Base-by-base conservation (phyloP, 2,888 invertebrate genomes). In the Lasioglossum lativentre region DNA sequence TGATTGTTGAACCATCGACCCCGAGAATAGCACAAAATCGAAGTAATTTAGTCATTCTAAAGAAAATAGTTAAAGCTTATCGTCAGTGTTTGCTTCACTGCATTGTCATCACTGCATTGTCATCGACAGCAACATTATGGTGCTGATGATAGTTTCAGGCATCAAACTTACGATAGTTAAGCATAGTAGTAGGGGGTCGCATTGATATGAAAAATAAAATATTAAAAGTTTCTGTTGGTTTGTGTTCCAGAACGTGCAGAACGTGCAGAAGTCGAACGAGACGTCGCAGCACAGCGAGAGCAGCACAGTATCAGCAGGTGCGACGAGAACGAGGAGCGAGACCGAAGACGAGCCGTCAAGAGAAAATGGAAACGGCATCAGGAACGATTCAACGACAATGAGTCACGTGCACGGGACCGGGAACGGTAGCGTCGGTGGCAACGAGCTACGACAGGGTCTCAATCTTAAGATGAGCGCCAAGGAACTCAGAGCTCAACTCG, bases 381-480 rank as follows among this genome's bases (percentile, higher is more conserved):
- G 89, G 75, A 90, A 91, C 72, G 91, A 91, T 52, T 34, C 77
- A 42, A 59, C 73, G 63, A 74, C 75, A 72, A 56, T 74, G 47
- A 76, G 76, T 68, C 68, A 84, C 72, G 75, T 83, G 75, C 80
- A 85, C 59, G 77, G 80, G 38, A 82, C 73, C 30, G 80, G 71
- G 86, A 90, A 90, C 38, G 89, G 90, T 40, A 68, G 40, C 66
- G 75, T 59, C 78, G 91, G 86, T 85, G 90, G 90, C 23, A 88
- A 73, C 87, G 89, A 90, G 73, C 68, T 86, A 0, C 83, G 82
- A 2, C 90, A 90, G 75, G 95, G 95, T 27, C 96, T 98, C 84
- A 98, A 98, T 95, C 96, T 99, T 90, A 97, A 97, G 93, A 98
- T 98, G 97, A 98, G 98, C 84, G 99, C 98, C n/a, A 98, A 98